phyloP scores from a whole-genome alignment of 2,113 vertebrate genomes.

The Gulo gulo region DNA sequence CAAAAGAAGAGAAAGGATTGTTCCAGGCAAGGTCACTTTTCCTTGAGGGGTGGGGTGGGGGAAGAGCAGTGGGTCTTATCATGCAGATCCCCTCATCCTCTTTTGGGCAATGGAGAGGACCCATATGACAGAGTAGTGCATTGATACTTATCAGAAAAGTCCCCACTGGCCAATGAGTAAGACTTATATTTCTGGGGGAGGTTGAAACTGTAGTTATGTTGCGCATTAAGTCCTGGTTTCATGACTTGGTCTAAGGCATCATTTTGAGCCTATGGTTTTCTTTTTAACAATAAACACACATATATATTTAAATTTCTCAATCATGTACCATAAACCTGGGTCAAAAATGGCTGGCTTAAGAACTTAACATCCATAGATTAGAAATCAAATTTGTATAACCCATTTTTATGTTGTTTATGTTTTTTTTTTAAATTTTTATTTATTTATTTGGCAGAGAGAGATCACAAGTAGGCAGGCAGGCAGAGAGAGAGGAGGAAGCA shows the following conservation, averaged over 20 bases:
- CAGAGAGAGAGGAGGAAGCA: too few relatives aligned
- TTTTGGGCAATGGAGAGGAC: not conserved
- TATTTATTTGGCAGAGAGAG: too few relatives aligned
- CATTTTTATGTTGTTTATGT: not conserved
- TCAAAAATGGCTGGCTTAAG: not conserved
- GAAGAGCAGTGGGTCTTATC: not conserved
- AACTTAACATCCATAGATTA: not conserved
- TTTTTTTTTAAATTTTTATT: not conserved
- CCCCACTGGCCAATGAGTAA: not conserved
- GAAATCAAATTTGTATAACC: not conserved
- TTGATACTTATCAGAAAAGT: not conserved
- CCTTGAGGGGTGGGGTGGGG: not conserved
- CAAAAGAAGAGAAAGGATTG: not conserved
- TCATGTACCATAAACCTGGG: not conserved
- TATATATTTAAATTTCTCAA: not conserved
- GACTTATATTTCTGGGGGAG: not conserved
- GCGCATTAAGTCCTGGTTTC: not conserved
- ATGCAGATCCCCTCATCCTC: not conserved
- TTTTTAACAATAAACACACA: not conserved
- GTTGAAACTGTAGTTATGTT: not conserved
- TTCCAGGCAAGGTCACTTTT: not conserved
- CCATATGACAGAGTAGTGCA: not conserved
- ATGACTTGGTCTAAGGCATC: not conserved
- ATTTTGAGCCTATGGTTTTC: not conserved
- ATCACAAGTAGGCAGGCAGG: too few relatives aligned